phyloP scores from a whole-genome alignment of 2,113 vertebrate genomes.

The Spermophilus dauricus region DNA sequence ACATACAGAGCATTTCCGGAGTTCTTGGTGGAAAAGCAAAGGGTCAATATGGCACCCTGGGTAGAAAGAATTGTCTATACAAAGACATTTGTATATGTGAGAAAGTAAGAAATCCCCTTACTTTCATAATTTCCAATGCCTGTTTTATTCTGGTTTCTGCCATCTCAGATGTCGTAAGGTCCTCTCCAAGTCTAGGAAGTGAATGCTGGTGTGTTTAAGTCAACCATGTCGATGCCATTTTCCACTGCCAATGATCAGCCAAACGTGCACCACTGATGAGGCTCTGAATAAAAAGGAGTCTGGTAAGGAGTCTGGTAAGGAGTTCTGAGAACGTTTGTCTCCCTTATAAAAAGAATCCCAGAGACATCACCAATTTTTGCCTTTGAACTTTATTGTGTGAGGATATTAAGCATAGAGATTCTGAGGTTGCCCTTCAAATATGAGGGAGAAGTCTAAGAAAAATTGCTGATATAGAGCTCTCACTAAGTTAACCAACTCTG shows the following conservation, averaged over 20 bases:
- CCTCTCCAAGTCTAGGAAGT: neutral
- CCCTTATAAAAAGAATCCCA: neutral
- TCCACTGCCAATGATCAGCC: neutral
- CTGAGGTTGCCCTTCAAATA: neutral
- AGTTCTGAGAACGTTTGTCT: neutral
- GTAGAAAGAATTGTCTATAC: neutral
- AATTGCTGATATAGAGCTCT: neutral
- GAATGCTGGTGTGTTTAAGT: neutral
- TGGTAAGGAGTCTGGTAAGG: too few relatives aligned
- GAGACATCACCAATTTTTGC: neutral
- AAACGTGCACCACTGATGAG: neutral
- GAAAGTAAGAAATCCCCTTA: neutral
- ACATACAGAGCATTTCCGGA: neutral
- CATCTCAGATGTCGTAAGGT: neutral
- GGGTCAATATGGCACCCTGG: neutral
- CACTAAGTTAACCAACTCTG: neutral
- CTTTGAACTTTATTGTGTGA: constrained; percentile 26
- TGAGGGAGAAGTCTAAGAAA: neutral
- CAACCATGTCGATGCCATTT: neutral
- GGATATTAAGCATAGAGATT: neutral
- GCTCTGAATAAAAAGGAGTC: neutral
- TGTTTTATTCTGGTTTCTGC: neutral
- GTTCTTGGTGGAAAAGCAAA: neutral
- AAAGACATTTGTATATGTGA: neutral
- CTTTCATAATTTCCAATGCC: neutral